A percentile compares a stretch with the other conserved stretches of the same genome.
These are phyloP conservation scores for Nanger granti DNA, from an alignment of 2,113 vertebrate genomes.

Conservation along the genomic window DNA sequence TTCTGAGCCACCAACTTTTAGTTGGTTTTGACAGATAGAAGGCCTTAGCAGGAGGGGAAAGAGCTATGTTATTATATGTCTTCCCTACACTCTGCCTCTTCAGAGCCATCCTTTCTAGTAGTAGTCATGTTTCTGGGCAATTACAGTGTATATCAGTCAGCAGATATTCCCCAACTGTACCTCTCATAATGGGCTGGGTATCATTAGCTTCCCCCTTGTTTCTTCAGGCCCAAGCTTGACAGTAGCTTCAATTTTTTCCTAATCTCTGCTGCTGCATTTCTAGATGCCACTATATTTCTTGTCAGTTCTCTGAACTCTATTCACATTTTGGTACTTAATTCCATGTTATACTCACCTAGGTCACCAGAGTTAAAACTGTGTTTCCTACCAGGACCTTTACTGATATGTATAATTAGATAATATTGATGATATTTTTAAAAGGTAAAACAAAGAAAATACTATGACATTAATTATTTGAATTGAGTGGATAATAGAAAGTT, in stretches of 20 bases:
- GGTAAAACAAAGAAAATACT: not conserved
- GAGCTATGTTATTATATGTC: not conserved
- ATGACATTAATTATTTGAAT: not conserved
- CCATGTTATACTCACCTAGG: not conserved
- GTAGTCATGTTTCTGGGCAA: rapidly evolving
- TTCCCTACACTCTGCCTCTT: not conserved
- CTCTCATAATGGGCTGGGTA: not conserved
- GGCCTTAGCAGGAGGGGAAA: not conserved
- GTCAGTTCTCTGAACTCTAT: not conserved
- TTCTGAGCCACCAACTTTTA: not conserved
- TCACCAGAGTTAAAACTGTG: not conserved
- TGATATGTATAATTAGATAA: not conserved
- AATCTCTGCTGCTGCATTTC: not conserved
- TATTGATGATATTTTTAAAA: not conserved
- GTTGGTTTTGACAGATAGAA: not conserved
- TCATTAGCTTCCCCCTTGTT: not conserved
- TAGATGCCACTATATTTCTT: not conserved
- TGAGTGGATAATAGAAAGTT: not conserved
- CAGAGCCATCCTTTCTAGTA: not conserved
- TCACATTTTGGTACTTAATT: not conserved
- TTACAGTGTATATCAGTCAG: not conserved
- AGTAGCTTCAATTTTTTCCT: not conserved
- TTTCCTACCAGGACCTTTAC: not conserved
- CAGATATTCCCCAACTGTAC: not conserved
- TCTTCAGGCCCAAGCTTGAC: not conserved